Conservation (phyloP, 2,797 vertebrate genomes). For the Phalloptychus januarius region DNA sequence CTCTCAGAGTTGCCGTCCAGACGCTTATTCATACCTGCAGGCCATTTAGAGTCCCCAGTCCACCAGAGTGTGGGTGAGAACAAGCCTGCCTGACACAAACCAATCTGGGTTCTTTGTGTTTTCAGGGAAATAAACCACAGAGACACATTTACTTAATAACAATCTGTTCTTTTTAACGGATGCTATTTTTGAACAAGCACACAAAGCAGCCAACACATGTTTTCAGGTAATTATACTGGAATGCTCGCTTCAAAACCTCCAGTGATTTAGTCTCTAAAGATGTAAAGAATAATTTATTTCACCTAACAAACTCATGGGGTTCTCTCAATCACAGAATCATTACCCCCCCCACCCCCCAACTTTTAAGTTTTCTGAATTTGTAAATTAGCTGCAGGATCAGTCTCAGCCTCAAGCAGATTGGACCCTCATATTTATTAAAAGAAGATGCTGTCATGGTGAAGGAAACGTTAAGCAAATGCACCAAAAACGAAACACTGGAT, state of each 20-base stretch:
- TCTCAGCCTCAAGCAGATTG: background rate
- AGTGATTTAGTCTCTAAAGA: background rate
- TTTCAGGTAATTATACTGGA: background rate
- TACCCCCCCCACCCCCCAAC: too few species aligned
- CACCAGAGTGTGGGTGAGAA: slow-evolving; percentile 51
- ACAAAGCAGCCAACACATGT: background rate
- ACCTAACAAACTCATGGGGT: background rate
- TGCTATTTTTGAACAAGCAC: background rate
- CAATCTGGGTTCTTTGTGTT: slow-evolving; percentile 17
- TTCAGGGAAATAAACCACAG: slow-evolving; percentile 8
- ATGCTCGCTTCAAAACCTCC: background rate
- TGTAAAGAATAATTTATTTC: background rate
- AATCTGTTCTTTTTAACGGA: background rate
- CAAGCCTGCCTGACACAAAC: slow-evolving; percentile 4
- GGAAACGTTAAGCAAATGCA: background rate
- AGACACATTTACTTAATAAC: background rate
- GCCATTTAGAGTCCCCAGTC: slow-evolving; percentile 37
- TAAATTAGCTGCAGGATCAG: background rate
- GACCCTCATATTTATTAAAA: background rate
- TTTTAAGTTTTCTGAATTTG: background rate
- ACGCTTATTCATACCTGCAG: slow-evolving; percentile 41
- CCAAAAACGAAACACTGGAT: background rate
- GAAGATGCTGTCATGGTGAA: background rate
- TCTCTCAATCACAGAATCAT: background rate
- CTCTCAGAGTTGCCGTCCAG: slow-evolving; percentile 38